These are phyloP conservation scores for Euplagia quadripunctaria DNA, from an alignment of 2,888 invertebrate species.

Conservation along the genomic window DNA sequence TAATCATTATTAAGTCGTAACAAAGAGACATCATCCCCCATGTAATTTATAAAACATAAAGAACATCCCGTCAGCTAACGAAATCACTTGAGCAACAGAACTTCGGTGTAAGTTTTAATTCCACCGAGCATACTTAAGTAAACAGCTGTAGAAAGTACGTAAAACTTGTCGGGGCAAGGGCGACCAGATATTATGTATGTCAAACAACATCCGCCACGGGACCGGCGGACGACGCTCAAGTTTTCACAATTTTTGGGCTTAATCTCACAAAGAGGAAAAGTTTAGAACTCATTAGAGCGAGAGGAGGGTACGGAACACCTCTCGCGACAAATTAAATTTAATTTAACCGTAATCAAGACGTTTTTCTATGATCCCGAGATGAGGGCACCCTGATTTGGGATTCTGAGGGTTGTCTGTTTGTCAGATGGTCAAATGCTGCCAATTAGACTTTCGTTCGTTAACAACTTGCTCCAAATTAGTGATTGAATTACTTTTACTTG, in stretches of 20 bases:
- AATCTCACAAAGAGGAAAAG: conserved; percentile 76
- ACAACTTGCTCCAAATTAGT: conserved; percentile 45
- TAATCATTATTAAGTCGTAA: background rate
- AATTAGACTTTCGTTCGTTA: conserved; percentile 55
- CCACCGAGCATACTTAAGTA: conserved; percentile 69
- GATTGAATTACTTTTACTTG: conserved; percentile 43
- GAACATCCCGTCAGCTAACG: conserved; percentile 42
- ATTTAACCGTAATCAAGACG: conserved; percentile 57
- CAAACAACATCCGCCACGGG: conserved; percentile 61
- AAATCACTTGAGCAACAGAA: conserved; percentile 67
- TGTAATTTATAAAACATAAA: conserved; percentile 13
- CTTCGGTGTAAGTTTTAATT: conserved; percentile 67
- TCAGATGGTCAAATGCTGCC: conserved; percentile 51
- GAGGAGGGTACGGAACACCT: conserved; percentile 73
- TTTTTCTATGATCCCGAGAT: conserved; percentile 47
- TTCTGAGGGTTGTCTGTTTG: conserved; percentile 51
- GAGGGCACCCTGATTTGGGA: conserved; percentile 46
- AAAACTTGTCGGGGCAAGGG: conserved; percentile 56
- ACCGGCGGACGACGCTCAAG: conserved; percentile 56
- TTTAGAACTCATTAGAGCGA: conserved; percentile 79
- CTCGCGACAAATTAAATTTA: conserved; percentile 74
- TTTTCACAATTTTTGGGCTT: conserved; percentile 76
- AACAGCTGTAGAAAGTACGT: conserved; percentile 61
- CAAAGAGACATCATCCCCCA: conserved; percentile 1
- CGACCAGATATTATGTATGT: conserved; percentile 60